phyloP scores from a whole-genome alignment of 2,113 vertebrate genomes.

The Rhea americana region DNA sequence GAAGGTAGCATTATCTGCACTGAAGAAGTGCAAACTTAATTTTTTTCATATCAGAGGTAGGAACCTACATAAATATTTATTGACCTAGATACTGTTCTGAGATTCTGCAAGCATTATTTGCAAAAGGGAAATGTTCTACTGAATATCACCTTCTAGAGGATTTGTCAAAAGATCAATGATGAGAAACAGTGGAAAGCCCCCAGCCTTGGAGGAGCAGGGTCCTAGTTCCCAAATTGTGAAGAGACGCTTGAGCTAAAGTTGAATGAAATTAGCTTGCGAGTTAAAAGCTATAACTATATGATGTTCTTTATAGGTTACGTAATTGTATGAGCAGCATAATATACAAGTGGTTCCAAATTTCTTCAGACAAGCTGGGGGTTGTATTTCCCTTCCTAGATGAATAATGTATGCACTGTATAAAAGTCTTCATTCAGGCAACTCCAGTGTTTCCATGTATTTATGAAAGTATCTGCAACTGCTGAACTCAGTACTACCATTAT shows the following conservation, averaged over 20 bases:
- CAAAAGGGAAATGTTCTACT: neutral
- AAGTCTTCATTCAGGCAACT: neutral
- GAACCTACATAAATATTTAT: neutral
- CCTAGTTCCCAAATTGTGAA: accelerated
- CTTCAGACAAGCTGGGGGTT: neutral
- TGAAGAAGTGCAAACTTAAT: neutral
- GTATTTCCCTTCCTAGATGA: neutral
- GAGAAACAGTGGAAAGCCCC: neutral
- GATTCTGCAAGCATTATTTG: neutral
- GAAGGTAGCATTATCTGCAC: neutral
- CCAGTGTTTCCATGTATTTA: too few species aligned
- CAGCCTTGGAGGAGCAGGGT: neutral
- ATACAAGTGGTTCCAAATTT: neutral
- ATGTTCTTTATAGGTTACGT: neutral
- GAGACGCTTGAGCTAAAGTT: neutral
- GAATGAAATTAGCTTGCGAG: neutral
- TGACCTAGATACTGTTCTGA: neutral
- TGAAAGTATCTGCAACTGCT: too few species aligned
- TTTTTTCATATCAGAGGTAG: neutral
- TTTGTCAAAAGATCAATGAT: neutral
- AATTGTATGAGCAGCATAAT: neutral
- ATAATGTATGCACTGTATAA: neutral
- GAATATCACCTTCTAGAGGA: neutral
- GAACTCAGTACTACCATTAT: too few species aligned
- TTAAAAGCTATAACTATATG: too few species aligned